Base-by-base conservation (phyloP, 2,797 vertebrate genomes). In the Sebastes oblongus region DNA sequence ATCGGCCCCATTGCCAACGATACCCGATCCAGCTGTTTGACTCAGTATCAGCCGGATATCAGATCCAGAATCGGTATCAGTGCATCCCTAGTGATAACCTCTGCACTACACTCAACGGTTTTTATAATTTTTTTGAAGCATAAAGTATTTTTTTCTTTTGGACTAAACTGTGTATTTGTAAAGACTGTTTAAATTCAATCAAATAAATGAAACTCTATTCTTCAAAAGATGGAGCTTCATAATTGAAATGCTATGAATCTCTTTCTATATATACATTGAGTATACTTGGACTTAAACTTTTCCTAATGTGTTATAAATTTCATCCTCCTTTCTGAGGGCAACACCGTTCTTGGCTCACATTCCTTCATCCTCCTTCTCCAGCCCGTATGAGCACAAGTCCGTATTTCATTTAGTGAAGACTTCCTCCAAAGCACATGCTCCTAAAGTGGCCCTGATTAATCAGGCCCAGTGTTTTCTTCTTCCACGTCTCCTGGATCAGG, bases 351-450 rank as follows among this genome's bases (percentile, higher is more conserved):
- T 74, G 71, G 68, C 76, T 74, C 65, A 56, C 56, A 80, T 81
- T 88, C 68, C 81, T 95, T 95, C 94, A 94, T 92, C 93, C 91
- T 95, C 88, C 87, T 91, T 67, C 80, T 77, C 50, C 67, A 58
- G 13, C 76, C 83, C 82, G 85, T 20, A 92, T 85, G 89, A 88
- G 85, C 92, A 91, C 86, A 73, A 82, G 91, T 81, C 93, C 94
- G 88, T 97, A 97, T 96, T 97, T 97, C 95, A 97, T 94, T 96
- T 94, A 97, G 93, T 96, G 92, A 98, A 97, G 97, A 97, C 96
- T 97, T 98, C 97, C 97, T 97, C 93, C 93, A 95, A 96, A 97
- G 96, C 95, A 96, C 91, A 91, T 93, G 91, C 96, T 96, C 93
- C 95, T 94, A 94, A 85, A 90, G 94, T 91, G 94, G 85, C 86